A percentile compares a stretch with the other conserved stretches of the same genome.
phyloP scores from a whole-genome alignment of 2,888 invertebrate species.

The Eudemis profundana region DNA sequence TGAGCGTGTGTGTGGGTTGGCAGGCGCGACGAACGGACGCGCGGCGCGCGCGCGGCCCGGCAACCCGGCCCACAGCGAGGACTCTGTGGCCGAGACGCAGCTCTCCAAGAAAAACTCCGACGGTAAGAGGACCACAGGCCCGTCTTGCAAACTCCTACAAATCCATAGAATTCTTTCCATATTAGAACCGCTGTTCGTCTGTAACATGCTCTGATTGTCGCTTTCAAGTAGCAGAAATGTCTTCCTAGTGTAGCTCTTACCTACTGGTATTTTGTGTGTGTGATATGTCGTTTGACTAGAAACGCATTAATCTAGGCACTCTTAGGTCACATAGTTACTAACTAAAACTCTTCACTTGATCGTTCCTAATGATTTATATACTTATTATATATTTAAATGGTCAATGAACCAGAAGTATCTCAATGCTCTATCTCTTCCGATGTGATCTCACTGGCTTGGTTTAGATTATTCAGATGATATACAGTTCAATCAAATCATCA shows the following conservation, averaged over 20 bases:
- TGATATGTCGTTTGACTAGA: conserved; percentile 43
- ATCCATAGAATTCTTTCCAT: conserved; percentile 60
- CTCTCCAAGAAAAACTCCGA: conserved; percentile 93
- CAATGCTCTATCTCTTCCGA: conserved; percentile 1
- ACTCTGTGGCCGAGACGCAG: conserved; percentile 92
- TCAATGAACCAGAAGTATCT: background rate
- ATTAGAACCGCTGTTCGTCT: conserved; percentile 64
- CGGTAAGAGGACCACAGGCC: conserved; percentile 86
- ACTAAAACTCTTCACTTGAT: conserved; percentile 22
- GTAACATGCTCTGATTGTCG: conserved; percentile 71
- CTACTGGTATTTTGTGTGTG: conserved; percentile 44
- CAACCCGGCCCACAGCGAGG: conserved; percentile 92
- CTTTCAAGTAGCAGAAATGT: conserved; percentile 66
- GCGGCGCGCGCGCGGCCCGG: conserved; percentile 71
- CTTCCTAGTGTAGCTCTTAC: conserved; percentile 37
- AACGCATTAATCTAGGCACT: conserved; percentile 40
- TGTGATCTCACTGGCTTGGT: conserved; percentile 32
- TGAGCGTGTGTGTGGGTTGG: conserved; percentile 79
- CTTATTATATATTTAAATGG: background rate
- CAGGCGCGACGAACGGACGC: conserved; percentile 79
- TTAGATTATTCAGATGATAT: conserved; percentile 19
- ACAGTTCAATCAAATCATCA: conserved; percentile 13
- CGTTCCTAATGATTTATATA: conserved; percentile 6
- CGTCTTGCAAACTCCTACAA: conserved; percentile 52
- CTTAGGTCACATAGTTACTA: conserved; percentile 27